Evolutionary conservation across 2,888 invertebrate species (phyloP).

Genomic region (Nemotelus nigrinus): DNA sequence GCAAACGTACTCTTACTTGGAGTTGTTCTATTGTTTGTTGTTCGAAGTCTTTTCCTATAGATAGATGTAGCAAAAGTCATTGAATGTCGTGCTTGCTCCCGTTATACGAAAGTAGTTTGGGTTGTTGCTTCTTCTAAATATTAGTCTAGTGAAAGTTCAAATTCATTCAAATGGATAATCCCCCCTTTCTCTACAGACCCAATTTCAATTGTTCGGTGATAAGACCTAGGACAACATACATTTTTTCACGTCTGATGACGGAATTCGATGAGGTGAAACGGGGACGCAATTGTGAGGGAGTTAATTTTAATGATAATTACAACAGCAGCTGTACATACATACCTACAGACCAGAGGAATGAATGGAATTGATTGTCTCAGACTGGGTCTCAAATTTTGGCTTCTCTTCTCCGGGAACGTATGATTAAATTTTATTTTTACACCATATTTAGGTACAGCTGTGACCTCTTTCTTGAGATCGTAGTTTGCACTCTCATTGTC

Average conservation of each 20-base stretch:
- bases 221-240: conserved; percentile 29
- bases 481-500: conserved; percentile 61
- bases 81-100: too few species aligned
- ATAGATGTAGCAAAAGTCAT: too few species aligned
- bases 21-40: too few species aligned
- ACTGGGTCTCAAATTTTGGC: conserved; percentile 73
- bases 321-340: conserved; percentile 23
- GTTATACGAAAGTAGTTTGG: background rate
- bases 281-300: background rate
- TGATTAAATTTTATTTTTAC: conserved; percentile 80
- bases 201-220: background rate
- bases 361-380: conserved; percentile 76
- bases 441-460: conserved; percentile 72
- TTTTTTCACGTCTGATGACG: conserved; percentile 3
- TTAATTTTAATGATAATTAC: background rate
- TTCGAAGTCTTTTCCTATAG: too few species aligned
- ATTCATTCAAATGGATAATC: background rate
- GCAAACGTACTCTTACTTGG: conserved; percentile 19
- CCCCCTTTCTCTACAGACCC: background rate
- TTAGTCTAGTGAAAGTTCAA: background rate
- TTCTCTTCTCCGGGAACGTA: conserved; percentile 78
- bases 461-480: conserved; percentile 59
- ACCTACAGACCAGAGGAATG: conserved; percentile 79
- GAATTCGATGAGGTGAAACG: background rate
- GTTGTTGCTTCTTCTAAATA: background rate